Base-by-base conservation (phyloP, 2,888 invertebrate species). In the Arrhopalites spinosus region DNA sequence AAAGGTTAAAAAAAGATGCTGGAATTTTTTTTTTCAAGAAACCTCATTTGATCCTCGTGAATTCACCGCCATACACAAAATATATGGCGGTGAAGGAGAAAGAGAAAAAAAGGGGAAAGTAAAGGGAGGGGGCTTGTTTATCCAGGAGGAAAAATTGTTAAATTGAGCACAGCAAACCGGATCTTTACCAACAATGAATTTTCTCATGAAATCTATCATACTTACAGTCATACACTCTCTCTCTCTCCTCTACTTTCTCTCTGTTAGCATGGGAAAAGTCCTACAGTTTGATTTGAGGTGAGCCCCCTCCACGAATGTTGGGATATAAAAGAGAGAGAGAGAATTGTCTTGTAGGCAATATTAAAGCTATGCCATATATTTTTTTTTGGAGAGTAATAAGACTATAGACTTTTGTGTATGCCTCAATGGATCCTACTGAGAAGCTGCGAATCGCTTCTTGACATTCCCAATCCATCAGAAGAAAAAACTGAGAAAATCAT, bases 111-210 rank as follows among this genome's bases (percentile, higher is more conserved):
- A 30, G 68, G 73, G 25, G 47, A 23, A 23, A 25, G 59, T 23
- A 20, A 27, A 61, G 43, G 47, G 73, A 69, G 73, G 36, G 59
- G 23, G 29, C 15, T 15, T 71, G 72, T 47, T 27, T 50, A 63
- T 25, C 64, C 63, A 70, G 36, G 20, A 69, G 73, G 69, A 72
- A 78, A 70, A 76, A 78, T 78, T 73, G 78, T 59, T 73, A 76
- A 78, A 78, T 78, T 78, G 76, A 73, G 76, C 75, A 74, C 29
- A 64, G 50, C 73, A 78, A 73, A 78, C 67, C 70, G 67, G 70
- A 73, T 73, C 70, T 71, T 69, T 68, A 67, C 63, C 71, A 69
- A 63, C 75, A 70, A 70, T 72, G 72, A 72, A 72, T 72, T 72
- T 72, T 67, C 73, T 73, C 73, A 73, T 73, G 67, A 73, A 66